Base-by-base conservation (phyloP, 1,140 invertebrate genomes). In the Hyposmocoma kahamanoa region DNA sequence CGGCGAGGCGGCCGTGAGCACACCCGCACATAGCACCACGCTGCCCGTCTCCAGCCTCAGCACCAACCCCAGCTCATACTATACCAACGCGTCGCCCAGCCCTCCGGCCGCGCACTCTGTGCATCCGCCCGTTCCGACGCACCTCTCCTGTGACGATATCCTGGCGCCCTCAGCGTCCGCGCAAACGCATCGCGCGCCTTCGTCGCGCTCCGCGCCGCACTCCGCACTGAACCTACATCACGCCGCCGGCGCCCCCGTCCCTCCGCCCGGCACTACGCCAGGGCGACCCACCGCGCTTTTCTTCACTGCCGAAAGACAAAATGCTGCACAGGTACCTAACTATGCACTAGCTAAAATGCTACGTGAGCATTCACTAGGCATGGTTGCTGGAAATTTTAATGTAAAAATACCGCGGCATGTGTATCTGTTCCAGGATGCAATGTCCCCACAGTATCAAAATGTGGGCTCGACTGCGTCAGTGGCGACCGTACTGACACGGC, bases 371-470 rank as follows among this genome's bases (percentile, higher is more conserved):
- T n/a, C n/a, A n/a, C n/a, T n/a, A n/a, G n/a, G n/a, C n/a, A n/a
- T n/a, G n/a, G n/a, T n/a, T n/a, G n/a, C n/a, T n/a, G n/a, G n/a
- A n/a, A 34, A 6, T 13, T 34, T 17, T 36, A 30, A 2, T 30
- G 28, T 17, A 36, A 36, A 3, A 30, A 30, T 36, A 36, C 8
- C 32, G 15, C 32, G 15, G 10, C 9, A 3, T 8, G 1, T 36
- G 1, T 20, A 41, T n/a, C n/a, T 20, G 48, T 60, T 47, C 41
- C 63, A 75, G 84, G 84, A 76, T 47, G 71, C 48, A 28, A 61
- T 71, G 28, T 86, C 83, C 6, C 85, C 85, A 1, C 82, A 86
- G 43, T 85, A 86, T 56, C 85, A 87, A 51, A 86, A 85, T 49
- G 70, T 86, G 20, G 72, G 71, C 32, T 54, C 72, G 2, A 69